Base-by-base conservation (phyloP, 2,888 invertebrate species). In the Dendrolimus houi region DNA sequence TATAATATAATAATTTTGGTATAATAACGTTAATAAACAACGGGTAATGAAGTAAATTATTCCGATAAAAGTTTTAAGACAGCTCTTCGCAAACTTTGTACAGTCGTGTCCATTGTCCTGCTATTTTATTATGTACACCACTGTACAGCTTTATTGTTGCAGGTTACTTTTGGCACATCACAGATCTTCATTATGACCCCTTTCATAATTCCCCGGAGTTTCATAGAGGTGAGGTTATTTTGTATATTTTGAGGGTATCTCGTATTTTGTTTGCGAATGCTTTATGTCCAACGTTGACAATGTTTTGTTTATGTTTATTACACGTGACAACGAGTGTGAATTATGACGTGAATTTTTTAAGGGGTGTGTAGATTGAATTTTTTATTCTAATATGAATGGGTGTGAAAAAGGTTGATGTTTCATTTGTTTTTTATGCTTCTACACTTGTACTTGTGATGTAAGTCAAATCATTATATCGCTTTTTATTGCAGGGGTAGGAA, bases 81-180 rank as follows among this genome's bases (percentile, higher is more conserved):
- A 47, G 47, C 9, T 47, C 12, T 47, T 47, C 47, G 47, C 47
- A 10, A 29, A 47, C 47, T 47, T 47, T 47, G 12, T 47, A 47
- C 47, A 47, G 9, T 12, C 9, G 47, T 47, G 47, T 47, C 47
- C 47, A 47, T 47, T 47, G 47, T 47, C 47, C 47, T 47, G n/a
- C 17, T 42, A 6, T 8, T 55, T 52, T 42, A 58, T 55, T 29
- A 55, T 54, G 47, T 8, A 55, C 12, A 29, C 47, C 62, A 70
- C 62, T 63, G 59, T 64, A 59, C 57, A 57, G 58, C 58, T 60
- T 69, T 78, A 80, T 76, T 74, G 77, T 95, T 93, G 1, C 94
- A 98, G 98, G 97, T 70, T 96, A 96, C 87, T 98, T 98, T 89
- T 98, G 98, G 98, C 98, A 98, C 91, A 96, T 98, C 83, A 97